Evolutionary conservation across 1,140 invertebrate genomes (phyloP).

Genomic region (Lerema accius): DNA sequence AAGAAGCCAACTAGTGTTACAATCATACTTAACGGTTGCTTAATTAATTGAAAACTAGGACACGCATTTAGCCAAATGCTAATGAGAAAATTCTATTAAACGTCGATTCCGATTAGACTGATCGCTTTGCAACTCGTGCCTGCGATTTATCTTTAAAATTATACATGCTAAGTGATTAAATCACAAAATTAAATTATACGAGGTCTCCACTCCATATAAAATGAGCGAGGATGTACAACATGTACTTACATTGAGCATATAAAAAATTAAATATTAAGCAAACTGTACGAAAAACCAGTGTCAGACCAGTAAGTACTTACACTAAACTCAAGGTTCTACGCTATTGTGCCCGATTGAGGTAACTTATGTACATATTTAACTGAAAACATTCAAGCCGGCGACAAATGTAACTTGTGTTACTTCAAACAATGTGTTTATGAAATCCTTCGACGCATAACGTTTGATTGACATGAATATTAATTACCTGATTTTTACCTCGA

Average conservation of each 20-base stretch:
- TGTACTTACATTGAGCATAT: conserved; percentile 19
- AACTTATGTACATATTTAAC: conserved; percentile 33
- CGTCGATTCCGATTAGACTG: no score
- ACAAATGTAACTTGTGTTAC: conserved; percentile 17
- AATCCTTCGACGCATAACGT: conserved; percentile 10
- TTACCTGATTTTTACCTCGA: conserved; percentile 2
- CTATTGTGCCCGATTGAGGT: conserved; percentile 47
- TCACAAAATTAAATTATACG: no score
- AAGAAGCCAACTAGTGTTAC: no score
- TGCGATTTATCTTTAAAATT: no score
- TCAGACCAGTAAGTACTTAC: conserved; percentile 46
- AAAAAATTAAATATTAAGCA: conserved; percentile 50
- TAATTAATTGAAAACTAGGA: no score
- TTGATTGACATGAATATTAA: conserved; percentile 24
- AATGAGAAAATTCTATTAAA: no score
- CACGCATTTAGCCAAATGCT: no score
- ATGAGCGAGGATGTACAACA: conserved; percentile 5
- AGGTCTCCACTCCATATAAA: conserved; percentile 14
- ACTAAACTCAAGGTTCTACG: conserved; percentile 62
- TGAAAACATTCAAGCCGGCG: conserved; percentile 22
- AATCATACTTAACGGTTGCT: no score
- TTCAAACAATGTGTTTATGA: conserved; percentile 12
- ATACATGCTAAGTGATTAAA: no score
- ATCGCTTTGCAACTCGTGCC: no score
- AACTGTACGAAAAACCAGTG: conserved; percentile 58